Percentiles rank a stretch among this genome's conserved stretches.
phyloP scores from a whole-genome alignment of 2,888 invertebrate genomes.

The Zaprionus bogoriensis region DNA sequence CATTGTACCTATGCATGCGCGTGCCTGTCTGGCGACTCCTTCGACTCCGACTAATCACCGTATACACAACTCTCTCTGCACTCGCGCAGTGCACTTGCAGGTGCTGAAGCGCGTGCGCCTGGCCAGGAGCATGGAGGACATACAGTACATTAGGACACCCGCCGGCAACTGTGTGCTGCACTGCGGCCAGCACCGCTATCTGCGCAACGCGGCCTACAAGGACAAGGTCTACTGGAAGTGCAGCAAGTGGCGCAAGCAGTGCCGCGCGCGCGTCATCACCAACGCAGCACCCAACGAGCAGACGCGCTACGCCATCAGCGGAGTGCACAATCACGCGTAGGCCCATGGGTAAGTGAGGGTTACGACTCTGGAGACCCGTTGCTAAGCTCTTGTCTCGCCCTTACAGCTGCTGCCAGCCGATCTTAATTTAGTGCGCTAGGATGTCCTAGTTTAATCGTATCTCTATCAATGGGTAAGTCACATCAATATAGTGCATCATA shows the following conservation, averaged over 20 bases:
- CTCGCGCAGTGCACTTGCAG: conserved; percentile 43
- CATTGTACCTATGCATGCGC: no score
- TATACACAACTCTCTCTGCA: no score
- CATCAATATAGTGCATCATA: no score
- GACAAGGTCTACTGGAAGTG: conserved; percentile 83
- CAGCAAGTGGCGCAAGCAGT: conserved; percentile 82
- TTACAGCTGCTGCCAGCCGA: background rate
- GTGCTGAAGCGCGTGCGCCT: conserved; percentile 65
- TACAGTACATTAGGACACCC: conserved; percentile 74
- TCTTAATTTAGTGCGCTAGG: background rate
- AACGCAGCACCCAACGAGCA: conserved; percentile 61
- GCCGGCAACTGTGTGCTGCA: conserved; percentile 81
- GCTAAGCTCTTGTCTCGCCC: background rate
- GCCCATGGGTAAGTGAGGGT: background rate
- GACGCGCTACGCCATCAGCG: conserved; percentile 71
- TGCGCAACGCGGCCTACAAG: conserved; percentile 82
- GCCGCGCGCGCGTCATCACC: conserved; percentile 82
- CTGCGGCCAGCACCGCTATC: conserved; percentile 81
- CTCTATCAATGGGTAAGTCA: no score
- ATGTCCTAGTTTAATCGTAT: no score
- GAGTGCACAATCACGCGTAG: conserved; percentile 81
- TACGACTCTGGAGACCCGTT: background rate
- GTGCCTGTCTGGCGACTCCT: no score
- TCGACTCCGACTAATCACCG: background rate
- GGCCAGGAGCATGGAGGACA: conserved; percentile 70